Conservation (phyloP, 2,797 vertebrate species). For the Malacoctenus gilli region DNA sequence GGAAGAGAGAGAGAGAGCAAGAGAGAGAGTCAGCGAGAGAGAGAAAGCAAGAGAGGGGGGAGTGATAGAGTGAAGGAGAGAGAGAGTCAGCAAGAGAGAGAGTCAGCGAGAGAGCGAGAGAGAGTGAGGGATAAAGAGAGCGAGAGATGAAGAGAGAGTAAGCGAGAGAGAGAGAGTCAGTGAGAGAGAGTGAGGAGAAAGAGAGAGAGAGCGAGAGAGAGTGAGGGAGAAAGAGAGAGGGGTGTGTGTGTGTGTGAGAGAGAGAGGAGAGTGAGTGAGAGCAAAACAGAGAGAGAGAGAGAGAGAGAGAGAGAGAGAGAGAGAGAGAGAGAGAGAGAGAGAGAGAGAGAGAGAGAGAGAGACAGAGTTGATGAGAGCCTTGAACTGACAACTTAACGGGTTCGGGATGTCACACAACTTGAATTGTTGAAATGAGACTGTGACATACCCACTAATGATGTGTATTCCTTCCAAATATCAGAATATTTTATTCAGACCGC, state of each 20-base stretch:
- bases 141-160: no score
- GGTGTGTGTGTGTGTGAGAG: constrained; percentile 33
- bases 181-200: constrained; percentile 10
- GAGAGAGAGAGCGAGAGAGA: constrained; percentile 1
- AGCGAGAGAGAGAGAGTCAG: no score
- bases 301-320: not conserved
- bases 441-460: not conserved
- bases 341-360: no score
- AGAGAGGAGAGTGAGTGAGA: constrained; percentile 26
- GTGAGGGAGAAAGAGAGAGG: constrained; percentile 1
- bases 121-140: not conserved
- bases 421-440: not conserved
- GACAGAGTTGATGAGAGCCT: not conserved
- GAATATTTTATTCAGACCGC: not conserved
- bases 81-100: not conserved
- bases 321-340: no score
- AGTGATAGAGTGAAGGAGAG: constrained; percentile 14
- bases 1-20: not conserved
- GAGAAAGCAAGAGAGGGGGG: not conserved
- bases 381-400: constrained; percentile 16
- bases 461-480: not conserved
- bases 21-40: not conserved
- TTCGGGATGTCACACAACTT: no score
- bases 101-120: not conserved
- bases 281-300: not conserved